phyloP scores from a whole-genome alignment of 2,113 vertebrate genomes.

The Xiphias gladius region DNA sequence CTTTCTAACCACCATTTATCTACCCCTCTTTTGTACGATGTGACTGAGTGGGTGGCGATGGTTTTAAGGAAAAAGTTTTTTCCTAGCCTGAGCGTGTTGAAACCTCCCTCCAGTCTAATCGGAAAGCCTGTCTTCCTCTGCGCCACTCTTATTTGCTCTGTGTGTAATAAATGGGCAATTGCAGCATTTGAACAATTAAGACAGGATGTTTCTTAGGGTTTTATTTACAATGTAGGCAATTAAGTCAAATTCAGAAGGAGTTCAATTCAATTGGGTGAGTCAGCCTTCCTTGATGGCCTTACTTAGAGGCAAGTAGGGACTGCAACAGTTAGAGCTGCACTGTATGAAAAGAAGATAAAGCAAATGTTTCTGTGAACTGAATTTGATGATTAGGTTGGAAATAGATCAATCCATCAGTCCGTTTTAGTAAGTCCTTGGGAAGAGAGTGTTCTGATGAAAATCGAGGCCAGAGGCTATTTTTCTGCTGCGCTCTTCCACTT shows the following conservation, averaged over 20 bases:
- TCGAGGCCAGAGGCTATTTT: constrained; percentile 46
- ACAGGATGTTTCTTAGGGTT: constrained; percentile 41
- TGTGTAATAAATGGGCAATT: constrained; percentile 37
- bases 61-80: neutral
- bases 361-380: neutral
- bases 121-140: constrained; percentile 32
- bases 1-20: neutral
- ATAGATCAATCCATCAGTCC: constrained; percentile 35
- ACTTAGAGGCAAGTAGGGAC: neutral
- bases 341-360: neutral
- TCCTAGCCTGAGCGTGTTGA: constrained; percentile 16
- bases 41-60: constrained; percentile 34
- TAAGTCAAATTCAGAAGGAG: constrained; percentile 42
- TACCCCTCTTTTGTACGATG: neutral
- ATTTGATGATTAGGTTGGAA: constrained; percentile 16
- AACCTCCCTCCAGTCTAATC: constrained; percentile 37
- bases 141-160: constrained; percentile 46
- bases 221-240: constrained; percentile 56
- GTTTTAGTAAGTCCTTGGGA: constrained; percentile 30
- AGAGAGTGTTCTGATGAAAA: constrained; percentile 15
- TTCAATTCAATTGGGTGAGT: constrained; percentile 9
- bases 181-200: constrained; percentile 34
- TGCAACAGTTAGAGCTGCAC: neutral
- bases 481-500: constrained; percentile 31
- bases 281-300: constrained; percentile 22